Conservation (phyloP, 2,797 vertebrate species). For the Enteromius unitaeniatus region DNA sequence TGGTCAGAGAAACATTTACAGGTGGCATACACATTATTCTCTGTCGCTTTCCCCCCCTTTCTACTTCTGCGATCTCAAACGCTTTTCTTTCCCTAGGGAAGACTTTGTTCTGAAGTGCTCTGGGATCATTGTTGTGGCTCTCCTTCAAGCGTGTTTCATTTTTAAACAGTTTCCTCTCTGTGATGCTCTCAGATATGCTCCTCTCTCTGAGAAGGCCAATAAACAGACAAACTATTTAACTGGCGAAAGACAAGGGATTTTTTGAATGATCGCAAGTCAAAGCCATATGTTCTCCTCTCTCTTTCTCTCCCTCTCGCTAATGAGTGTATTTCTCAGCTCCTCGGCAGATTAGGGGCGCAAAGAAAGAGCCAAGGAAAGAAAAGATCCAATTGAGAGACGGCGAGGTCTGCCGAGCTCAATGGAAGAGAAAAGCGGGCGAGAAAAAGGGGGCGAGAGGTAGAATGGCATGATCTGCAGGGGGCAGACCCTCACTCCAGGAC, state of each 20-base stretch:
- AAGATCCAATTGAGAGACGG: conserved; percentile 63
- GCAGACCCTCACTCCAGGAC: conserved; percentile 57
- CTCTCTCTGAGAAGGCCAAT: conserved; percentile 32
- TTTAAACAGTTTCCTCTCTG: conserved; percentile 51
- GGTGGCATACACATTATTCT: conserved; percentile 58
- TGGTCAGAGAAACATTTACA: conserved; percentile 61
- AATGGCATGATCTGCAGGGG: conserved; percentile 54
- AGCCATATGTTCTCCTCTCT: conserved; percentile 50
- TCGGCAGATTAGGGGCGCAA: conserved; percentile 49
- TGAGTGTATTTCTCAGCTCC: conserved; percentile 63
- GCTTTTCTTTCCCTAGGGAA: conserved; percentile 28
- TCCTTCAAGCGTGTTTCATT: conserved; percentile 40
- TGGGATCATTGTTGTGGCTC: conserved; percentile 36
- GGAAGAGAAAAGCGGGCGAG: conserved; percentile 50
- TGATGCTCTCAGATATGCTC: conserved; percentile 37
- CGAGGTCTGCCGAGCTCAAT: conserved; percentile 33
- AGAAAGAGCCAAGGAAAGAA: conserved; percentile 43
- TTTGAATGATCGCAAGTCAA: conserved; percentile 57
- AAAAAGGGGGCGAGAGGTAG: conserved; percentile 45
- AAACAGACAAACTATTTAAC: conserved; percentile 51
- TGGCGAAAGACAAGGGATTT: conserved; percentile 36
- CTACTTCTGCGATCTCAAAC: conserved; percentile 4
- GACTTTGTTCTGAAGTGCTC: conserved; percentile 36
- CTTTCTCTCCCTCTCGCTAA: conserved; percentile 54
- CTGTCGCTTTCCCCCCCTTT: background rate